Evolutionary conservation across 23 tunicate species (phyloP).

Genomic region (Pegea sp.): DNA sequence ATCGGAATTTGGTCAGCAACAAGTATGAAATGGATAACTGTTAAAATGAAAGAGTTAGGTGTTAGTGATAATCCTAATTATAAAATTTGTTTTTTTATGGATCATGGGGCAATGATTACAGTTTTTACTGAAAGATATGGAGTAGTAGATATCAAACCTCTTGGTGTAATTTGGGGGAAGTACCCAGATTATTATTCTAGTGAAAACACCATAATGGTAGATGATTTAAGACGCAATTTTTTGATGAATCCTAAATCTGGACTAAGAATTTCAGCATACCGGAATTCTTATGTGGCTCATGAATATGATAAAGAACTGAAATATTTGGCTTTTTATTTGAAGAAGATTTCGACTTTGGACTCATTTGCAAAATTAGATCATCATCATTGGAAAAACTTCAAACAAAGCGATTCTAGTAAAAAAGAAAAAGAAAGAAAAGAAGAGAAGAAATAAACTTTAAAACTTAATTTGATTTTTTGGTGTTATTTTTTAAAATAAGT

Average conservation of each 20-base stretch:
- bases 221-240: conserved; percentile 73
- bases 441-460: too few relatives aligned
- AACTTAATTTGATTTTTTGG: too few relatives aligned
- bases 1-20: conserved; percentile 98
- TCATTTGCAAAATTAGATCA: conserved; percentile 30
- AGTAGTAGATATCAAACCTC: conserved; percentile 68
- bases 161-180: conserved; percentile 84
- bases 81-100: conserved; percentile 70
- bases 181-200: conserved; percentile 37
- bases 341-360: conserved; percentile 26
- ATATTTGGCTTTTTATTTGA: conserved; percentile 18
- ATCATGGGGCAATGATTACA: conserved; percentile 88
- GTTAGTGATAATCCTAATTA: conserved; percentile 55
- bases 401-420: too few relatives aligned
- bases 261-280: conserved; percentile 70
- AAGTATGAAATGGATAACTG: conserved; percentile 94
- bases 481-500: too few relatives aligned
- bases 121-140: conserved; percentile 74
- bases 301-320: conserved; percentile 40
- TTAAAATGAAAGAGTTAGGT: conserved; percentile 84
- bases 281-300: conserved; percentile 35
- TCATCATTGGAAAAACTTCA: conserved; percentile 32
- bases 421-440: too few relatives aligned
- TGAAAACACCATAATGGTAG: conserved; percentile 83
- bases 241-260: conserved; percentile 93